These are phyloP conservation scores for Oligia fasciuncula DNA, from an alignment of 2,888 invertebrate genomes.

Conservation along the genomic window DNA sequence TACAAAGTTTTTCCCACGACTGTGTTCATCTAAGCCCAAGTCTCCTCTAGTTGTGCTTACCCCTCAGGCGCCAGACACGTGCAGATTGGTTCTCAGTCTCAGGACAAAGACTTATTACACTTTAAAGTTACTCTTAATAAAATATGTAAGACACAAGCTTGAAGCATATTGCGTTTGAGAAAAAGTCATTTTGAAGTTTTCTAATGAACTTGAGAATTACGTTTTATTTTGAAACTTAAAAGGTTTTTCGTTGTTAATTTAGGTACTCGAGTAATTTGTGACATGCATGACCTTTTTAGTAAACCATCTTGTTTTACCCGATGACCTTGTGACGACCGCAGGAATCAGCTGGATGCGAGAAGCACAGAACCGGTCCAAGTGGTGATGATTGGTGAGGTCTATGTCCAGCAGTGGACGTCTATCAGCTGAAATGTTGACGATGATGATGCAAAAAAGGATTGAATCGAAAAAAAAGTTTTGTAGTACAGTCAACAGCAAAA, in stretches of 20 bases:
- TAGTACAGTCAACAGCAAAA: too few species aligned
- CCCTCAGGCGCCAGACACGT: conserved; percentile 20
- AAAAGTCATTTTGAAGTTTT: conserved; percentile 3
- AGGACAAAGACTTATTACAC: conserved; percentile 42
- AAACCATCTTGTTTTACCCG: too few species aligned
- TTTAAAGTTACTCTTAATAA: conserved; percentile 26
- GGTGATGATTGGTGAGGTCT: too few species aligned
- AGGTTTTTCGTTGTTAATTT: not conserved
- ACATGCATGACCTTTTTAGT: not conserved
- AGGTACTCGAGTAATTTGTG: not conserved
- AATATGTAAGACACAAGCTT: conserved; percentile 22
- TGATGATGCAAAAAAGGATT: too few species aligned
- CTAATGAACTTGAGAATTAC: not conserved
- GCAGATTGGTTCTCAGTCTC: conserved; percentile 3
- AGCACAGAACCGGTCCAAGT: too few species aligned
- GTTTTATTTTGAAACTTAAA: not conserved
- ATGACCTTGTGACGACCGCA: too few species aligned
- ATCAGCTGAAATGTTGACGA: too few species aligned
- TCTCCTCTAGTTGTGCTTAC: conserved; percentile 8
- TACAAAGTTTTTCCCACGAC: not conserved
- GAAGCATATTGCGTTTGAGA: conserved; percentile 15
- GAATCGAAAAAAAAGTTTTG: too few species aligned
- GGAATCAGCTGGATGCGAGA: too few species aligned
- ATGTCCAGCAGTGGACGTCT: too few species aligned
- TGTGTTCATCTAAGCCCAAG: conserved; percentile 2